Evolutionary conservation across 2,797 vertebrate genomes (phyloP).

Genomic region (Cossypha polioptera): DNA sequence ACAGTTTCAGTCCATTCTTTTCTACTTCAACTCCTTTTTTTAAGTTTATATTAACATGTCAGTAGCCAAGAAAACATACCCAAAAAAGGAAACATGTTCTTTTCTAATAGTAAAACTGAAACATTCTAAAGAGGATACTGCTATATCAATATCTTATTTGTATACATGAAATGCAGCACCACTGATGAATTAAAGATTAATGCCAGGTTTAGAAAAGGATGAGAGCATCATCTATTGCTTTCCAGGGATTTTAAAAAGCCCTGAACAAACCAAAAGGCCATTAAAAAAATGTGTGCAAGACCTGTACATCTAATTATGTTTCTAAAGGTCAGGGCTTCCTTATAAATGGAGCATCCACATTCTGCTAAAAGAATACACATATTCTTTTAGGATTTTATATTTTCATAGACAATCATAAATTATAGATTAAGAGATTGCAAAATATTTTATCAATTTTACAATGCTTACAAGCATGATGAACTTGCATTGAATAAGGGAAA

Average conservation of each 20-base stretch:
- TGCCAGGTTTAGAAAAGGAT: not conserved
- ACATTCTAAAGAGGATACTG: not conserved
- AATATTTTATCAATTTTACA: not conserved
- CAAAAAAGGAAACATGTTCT: not conserved
- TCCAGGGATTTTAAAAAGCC: not conserved
- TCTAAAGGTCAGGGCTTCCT: not conserved
- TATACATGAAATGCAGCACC: not conserved
- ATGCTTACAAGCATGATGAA: not conserved
- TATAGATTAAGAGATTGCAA: not conserved
- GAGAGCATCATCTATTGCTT: not conserved
- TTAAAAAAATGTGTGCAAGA: not conserved
- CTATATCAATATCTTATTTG: not conserved
- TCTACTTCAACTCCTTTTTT: not conserved
- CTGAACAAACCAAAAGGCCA: not conserved
- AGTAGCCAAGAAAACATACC: not conserved
- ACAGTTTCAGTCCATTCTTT: not conserved
- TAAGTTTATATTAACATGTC: not conserved
- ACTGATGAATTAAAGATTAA: not conserved
- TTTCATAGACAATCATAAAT: not conserved
- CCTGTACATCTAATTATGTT: not conserved
- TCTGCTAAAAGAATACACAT: not conserved
- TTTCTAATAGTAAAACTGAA: not conserved
- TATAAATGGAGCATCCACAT: not conserved
- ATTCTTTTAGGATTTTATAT: not conserved
- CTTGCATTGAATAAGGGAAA: not conserved